Evolutionary conservation across 1,140 invertebrate genomes (phyloP).

Genomic region (Drosophila orena): DNA sequence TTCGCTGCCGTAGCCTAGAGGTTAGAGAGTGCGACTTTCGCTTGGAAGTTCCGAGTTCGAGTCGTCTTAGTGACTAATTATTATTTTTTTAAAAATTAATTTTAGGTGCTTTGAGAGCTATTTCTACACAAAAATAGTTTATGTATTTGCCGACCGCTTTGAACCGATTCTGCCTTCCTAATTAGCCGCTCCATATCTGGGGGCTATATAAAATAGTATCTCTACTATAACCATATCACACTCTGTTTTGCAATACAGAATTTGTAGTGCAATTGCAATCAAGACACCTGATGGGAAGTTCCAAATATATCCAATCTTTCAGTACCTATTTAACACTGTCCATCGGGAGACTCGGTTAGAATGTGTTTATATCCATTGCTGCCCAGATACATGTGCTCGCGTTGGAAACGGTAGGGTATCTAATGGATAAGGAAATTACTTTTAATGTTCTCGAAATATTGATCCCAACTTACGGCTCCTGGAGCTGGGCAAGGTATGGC

Average conservation of each 20-base stretch:
- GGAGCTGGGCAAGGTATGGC: slow-evolving; percentile 82
- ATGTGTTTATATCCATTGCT: slow-evolving; percentile 84
- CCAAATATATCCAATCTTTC: not conserved
- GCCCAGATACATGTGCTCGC: slow-evolving; percentile 83
- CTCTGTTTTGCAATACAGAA: slow-evolving; percentile 29
- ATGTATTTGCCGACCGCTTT: slow-evolving; percentile 15
- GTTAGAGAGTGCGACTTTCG: slow-evolving; percentile 92
- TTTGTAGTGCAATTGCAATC: slow-evolving; percentile 24
- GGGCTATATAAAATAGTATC: slow-evolving; percentile 57
- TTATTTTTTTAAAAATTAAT: slow-evolving; percentile 6
- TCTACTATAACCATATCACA: slow-evolving; percentile 53
- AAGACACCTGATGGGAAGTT: slow-evolving; percentile 41
- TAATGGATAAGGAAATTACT: not conserved
- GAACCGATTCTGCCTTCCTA: slow-evolving; percentile 25
- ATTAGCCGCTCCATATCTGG: slow-evolving; percentile 44
- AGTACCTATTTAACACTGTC: slow-evolving; percentile 54
- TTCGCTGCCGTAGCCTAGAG: slow-evolving; percentile 86
- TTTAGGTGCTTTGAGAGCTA: slow-evolving; percentile 47
- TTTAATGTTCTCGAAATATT: not conserved
- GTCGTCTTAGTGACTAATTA: slow-evolving; percentile 89
- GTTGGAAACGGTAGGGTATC: slow-evolving; percentile 80
- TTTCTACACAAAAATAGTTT: slow-evolving; percentile 49
- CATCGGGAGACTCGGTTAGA: slow-evolving; percentile 78
- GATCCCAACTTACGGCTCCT: slow-evolving; percentile 60
- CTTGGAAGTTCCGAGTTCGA: slow-evolving; percentile 92